These are phyloP conservation scores for Pomatorhinus ruficollis DNA, from an alignment of 2,113 vertebrate species.

Conservation along the genomic window DNA sequence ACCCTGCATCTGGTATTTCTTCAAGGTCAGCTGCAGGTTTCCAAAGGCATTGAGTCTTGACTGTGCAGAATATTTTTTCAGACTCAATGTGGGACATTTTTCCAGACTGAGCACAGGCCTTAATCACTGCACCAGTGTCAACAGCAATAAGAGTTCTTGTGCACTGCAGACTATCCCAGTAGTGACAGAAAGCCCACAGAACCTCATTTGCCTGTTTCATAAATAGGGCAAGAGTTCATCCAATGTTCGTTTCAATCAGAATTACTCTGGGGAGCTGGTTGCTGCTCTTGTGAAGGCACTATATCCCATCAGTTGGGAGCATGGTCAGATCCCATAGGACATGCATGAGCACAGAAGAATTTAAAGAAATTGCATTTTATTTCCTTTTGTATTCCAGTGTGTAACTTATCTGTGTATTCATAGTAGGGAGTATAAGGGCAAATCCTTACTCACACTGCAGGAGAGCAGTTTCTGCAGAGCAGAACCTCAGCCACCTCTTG, in stretches of 20 bases:
- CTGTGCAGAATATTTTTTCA: background rate
- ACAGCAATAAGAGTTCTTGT: background rate
- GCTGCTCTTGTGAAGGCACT: background rate
- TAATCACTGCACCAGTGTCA: background rate
- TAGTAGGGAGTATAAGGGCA: background rate
- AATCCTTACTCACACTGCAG: background rate
- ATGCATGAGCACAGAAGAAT: background rate
- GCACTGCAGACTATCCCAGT: background rate
- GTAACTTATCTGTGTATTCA: background rate
- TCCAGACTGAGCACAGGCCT: background rate
- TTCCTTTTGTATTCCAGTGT: background rate
- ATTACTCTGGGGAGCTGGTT: background rate
- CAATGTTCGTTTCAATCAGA: background rate
- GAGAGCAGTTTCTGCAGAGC: background rate
- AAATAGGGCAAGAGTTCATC: background rate
- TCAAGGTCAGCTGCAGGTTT: background rate
- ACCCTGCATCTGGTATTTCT: background rate
- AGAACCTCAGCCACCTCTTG: background rate
- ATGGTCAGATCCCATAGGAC: background rate
- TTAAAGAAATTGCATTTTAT: background rate
- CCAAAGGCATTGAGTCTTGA: background rate
- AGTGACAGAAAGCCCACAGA: background rate
- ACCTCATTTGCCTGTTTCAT: background rate
- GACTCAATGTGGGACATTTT: background rate
- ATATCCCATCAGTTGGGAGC: background rate